A percentile compares a stretch with the other conserved stretches of the same genome.
Conservation (phyloP, 2,888 invertebrate genomes). For the Cantharis lateralis region DNA sequence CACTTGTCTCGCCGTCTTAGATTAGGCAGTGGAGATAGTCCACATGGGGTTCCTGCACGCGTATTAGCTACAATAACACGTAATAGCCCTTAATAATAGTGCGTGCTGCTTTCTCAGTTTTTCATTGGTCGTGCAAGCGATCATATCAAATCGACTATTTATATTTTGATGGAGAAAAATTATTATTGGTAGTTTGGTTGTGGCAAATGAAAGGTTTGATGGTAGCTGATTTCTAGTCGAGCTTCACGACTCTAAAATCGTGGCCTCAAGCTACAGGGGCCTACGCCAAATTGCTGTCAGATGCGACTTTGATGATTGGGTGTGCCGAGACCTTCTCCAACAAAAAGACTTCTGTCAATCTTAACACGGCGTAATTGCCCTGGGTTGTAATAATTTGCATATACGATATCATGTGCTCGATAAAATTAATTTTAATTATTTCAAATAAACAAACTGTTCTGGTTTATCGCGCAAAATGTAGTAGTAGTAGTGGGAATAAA, state of each 20-base stretch:
- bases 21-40: conserved; percentile 52
- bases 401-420: not conserved
- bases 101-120: conserved; percentile 49
- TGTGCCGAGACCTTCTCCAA: conserved; percentile 41
- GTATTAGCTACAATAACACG: conserved; percentile 57
- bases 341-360: conserved; percentile 48
- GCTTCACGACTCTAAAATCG: conserved; percentile 52
- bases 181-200: conserved; percentile 55
- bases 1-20: conserved; percentile 47
- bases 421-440: conserved; percentile 12
- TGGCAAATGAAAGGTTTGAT: conserved; percentile 52
- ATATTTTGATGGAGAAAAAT: conserved; percentile 57
- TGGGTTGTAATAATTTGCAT: conserved; percentile 47
- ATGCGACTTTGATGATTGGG: conserved; percentile 55
- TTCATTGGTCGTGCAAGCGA: conserved; percentile 53
- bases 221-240: conserved; percentile 45
- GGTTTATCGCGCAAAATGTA: too few relatives aligned
- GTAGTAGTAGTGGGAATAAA: not conserved
- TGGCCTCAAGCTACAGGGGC: conserved; percentile 45
- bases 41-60: conserved; percentile 50
- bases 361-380: conserved; percentile 47
- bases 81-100: conserved; percentile 58
- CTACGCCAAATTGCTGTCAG: conserved; percentile 50
- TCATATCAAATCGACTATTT: conserved; percentile 57
- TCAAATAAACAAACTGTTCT: not conserved